Conservation (phyloP, 53 echinoderm and acorn worm genomes). For the Temnopleurus reevesii region DNA sequence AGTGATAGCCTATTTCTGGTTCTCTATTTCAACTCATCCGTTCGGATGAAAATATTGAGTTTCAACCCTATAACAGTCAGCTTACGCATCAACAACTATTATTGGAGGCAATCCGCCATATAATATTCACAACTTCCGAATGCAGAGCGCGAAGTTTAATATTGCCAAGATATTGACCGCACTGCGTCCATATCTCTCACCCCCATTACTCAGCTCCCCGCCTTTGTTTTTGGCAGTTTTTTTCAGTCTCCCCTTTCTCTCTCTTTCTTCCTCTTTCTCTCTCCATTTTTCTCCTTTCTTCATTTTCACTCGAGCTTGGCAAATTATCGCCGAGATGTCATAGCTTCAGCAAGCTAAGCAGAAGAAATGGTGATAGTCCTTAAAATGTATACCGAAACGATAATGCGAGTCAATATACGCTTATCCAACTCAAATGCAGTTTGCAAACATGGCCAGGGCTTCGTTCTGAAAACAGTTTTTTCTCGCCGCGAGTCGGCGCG, state of each 20-base stretch:
- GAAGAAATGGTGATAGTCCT: conserved; percentile 27
- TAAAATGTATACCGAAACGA: not conserved
- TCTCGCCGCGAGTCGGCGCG: conserved; percentile 23
- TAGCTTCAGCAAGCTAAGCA: conserved; percentile 4
- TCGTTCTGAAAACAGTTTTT: conserved; percentile 34
- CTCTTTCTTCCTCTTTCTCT: not conserved
- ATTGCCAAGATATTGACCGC: conserved; percentile 30
- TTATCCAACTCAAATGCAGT: conserved; percentile 13
- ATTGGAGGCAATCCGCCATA: not conserved
- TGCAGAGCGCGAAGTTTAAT: conserved; percentile 6
- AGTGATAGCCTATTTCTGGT: conserved; percentile 24
- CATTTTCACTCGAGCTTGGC: not conserved
- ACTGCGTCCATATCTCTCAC: not conserved
- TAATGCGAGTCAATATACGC: conserved; percentile 10
- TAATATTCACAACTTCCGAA: conserved; percentile 50
- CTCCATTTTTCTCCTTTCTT: not conserved
- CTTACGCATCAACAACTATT: conserved; percentile 1
- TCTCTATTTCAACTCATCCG: conserved; percentile 27
- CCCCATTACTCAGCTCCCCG: not conserved
- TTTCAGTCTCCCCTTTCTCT: not conserved
- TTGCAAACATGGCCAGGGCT: conserved; percentile 18
- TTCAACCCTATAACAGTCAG: not conserved
- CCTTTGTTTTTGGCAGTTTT: too few relatives aligned
- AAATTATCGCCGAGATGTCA: not conserved
- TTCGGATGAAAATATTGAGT: conserved; percentile 27